Evolutionary conservation across 2,888 invertebrate genomes (phyloP), one percentile per base, ranked within the genome.

Genomic region (Drosophila tanythrix): DNA sequence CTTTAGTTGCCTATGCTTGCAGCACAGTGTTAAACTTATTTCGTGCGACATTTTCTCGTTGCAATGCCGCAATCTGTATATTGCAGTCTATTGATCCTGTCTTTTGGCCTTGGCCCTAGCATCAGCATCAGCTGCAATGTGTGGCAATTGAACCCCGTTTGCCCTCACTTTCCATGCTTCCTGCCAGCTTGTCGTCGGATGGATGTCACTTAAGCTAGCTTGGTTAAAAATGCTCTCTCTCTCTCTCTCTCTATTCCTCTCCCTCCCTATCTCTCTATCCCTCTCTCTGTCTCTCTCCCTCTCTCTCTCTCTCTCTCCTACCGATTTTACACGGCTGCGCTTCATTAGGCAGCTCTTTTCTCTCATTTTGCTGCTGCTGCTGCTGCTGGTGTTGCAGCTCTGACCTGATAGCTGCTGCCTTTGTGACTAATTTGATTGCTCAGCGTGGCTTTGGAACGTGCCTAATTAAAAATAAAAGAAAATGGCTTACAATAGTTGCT

Each of bases 81-180:
- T 65, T 55, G 15, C 48, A n/a, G 27, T 50, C 27, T 67, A n/a
- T 46, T 8, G n/a, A 38, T 52, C 43, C 35, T 29, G 4, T 18
- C 3, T 40, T 25, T 27, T 58, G 74, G n/a, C 74, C 71, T 77
- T 78, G 78, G 64, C 77, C 83, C 61, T 10, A 21, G n/a, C 57
- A 58, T 21, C 13, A 46, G 13, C 43, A 13, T 46, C 13, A 46
- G 21, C 46, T 46, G 58, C 61, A 50, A 38, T 62, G 31, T 61
- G 38, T 50, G 55, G 43, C 46, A 40, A 15, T 48, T 48, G 43
- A 31, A 18, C n/a, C 48, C 13, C 27, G 15, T 18, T 50, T 50
- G 18, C 10, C 36, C 18, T 18, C n/a, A 31, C 13, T 7, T n/a
- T 27, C 33, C 40, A 6, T 18, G 46, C 29, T 43, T 31, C 31